Conservation (phyloP, 2,113 vertebrate genomes). For the Stictonetta naevosa region DNA sequence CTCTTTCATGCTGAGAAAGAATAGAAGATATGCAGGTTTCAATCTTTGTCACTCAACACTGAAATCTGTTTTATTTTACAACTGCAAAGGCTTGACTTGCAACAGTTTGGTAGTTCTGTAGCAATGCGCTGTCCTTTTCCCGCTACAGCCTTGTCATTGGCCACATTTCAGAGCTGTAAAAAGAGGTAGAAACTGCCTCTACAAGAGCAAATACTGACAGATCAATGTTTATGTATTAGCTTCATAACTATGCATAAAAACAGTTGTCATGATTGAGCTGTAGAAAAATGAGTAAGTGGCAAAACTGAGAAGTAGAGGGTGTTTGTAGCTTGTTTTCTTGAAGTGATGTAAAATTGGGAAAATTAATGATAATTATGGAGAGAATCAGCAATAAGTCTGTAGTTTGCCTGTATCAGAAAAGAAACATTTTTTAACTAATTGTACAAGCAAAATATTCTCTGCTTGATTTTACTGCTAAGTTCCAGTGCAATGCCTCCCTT, state of each 20-base stretch:
- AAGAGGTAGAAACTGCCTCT: not conserved
- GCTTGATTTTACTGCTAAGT: not conserved
- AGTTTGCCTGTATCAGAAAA: not conserved
- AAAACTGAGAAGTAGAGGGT: not conserved
- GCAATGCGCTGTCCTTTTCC: rapidly evolving
- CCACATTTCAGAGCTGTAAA: not conserved
- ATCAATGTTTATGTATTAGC: not conserved
- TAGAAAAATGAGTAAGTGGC: not conserved
- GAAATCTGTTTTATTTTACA: not conserved
- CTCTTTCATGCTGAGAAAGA: not conserved
- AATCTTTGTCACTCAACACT: not conserved
- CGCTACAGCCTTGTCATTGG: not conserved
- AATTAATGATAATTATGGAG: not conserved
- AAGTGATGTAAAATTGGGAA: not conserved
- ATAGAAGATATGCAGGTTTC: not conserved
- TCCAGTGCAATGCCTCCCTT: no score
- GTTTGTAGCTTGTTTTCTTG: not conserved
- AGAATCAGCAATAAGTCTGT: not conserved
- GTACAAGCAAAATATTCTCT: not conserved
- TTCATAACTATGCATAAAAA: not conserved
- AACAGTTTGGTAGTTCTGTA: not conserved
- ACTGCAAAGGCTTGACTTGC: not conserved
- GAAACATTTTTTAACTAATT: not conserved
- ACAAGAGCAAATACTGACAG: not conserved
- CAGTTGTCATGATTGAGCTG: not conserved